Percentiles rank a stretch among this genome's conserved stretches.
Evolutionary conservation across 2,113 vertebrate species (phyloP).

Genomic region (Dascyllus trimaculatus): DNA sequence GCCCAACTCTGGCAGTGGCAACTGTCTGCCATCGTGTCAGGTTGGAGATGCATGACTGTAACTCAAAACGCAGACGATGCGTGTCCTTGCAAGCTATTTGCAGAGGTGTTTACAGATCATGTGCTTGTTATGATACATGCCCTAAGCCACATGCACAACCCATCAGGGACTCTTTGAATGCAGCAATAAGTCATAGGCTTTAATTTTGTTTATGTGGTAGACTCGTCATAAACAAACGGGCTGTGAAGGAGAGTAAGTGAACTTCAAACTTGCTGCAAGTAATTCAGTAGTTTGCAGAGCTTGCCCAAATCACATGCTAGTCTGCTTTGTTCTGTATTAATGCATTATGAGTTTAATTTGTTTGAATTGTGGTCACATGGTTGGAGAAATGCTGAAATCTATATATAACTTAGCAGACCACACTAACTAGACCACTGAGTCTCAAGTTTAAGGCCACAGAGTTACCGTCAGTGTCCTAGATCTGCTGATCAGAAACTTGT

Average conservation of each 20-base stretch:
- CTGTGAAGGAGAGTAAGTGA: neutral
- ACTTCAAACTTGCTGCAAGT: neutral
- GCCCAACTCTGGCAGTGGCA: neutral
- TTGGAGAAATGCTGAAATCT: neutral
- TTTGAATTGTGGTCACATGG: neutral
- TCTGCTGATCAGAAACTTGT: neutral
- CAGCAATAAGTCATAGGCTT: slow-evolving; percentile 7
- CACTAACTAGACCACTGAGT: neutral
- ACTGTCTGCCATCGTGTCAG: slow-evolving; percentile 35
- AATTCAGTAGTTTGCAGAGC: neutral
- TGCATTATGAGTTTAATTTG: neutral
- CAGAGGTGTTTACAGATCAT: slow-evolving; percentile 81
- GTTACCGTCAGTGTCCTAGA: neutral
- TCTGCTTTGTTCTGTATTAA: slow-evolving; percentile 4
- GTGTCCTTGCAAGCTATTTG: slow-evolving; percentile 75
- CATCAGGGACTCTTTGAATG: slow-evolving; percentile 17
- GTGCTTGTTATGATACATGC: slow-evolving; percentile 64
- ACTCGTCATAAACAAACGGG: slow-evolving; percentile 15
- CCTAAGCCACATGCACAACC: slow-evolving; percentile 19
- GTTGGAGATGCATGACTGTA: slow-evolving; percentile 50
- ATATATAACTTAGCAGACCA: neutral
- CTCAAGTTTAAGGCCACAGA: neutral
- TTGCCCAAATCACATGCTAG: neutral
- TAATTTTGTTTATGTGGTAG: neutral
- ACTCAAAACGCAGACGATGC: slow-evolving; percentile 54